Evolutionary conservation across 2,113 vertebrate species (phyloP), one percentile per base, ranked within the genome.

Genomic region (Nannobrachium achirus): DNA sequence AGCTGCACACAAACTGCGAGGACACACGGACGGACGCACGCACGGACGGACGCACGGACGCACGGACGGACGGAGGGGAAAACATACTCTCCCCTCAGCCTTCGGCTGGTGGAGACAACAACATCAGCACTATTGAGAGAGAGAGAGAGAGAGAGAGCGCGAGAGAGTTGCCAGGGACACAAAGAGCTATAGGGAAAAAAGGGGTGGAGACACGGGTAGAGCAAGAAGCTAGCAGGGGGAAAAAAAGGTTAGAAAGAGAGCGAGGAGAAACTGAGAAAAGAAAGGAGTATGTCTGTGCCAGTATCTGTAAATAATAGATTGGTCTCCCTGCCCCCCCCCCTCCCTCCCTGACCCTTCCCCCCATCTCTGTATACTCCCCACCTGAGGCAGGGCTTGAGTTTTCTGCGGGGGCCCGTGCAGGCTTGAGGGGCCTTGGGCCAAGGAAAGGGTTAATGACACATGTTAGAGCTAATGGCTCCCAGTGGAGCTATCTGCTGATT

Each of bases 401-500:
- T 14, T 76, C 25, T 33, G 65, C 25, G 44, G n/a, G 56, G 51
- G 48, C 41, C 49, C 57, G 66, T 63, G 53, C 57, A 13, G 66
- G 7, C 44, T 62, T 66, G 73, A 63, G 58, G 73, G 76, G 67
- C 77, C 67, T 88, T 1, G 66, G 79, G 91, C 88, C 66, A 86
- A 66, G 83, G 86, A 92, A 94, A 89, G 93, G 93, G 92, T 95
- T 94, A 93, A 93, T 93, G 92, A 93, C 86, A 92, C 83, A 91
- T 91, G 89, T 91, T 85, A 88, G 73, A 84, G 87, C 89, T 93
- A 94, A 93, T 92, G 87, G 91, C 88, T 94, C 94, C 93, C 91
- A 48, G 82, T 89, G 91, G 94, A 94, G 83, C 91, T 87, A 91
- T 95, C 91, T 93, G 93, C 95, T 95, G 93, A 92, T 86, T 93